Evolutionary conservation across 2,113 vertebrate species (phyloP), one percentile per base, ranked within the genome.

Genomic region (Rousettus leschenaultii): DNA sequence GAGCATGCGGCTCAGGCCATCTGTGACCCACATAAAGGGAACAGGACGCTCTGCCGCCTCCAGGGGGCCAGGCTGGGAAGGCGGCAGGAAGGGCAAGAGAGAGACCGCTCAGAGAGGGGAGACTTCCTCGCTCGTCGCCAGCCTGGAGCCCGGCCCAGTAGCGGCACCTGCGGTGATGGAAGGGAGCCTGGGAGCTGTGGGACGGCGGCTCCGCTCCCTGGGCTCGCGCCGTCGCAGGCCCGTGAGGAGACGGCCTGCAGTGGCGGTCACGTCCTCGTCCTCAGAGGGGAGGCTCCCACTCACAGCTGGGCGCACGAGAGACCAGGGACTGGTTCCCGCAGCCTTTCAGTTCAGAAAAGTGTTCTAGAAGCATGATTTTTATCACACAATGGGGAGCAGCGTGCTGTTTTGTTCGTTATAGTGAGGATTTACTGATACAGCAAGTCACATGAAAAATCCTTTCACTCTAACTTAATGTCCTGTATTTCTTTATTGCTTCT

Each of bases 11-110:
- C 95, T 97, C 96, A 77, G 96, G 96, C 98, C 98, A 98, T 98
- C 98, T 99, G 98, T 98, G 98, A 98, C 98, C 98, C 98, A 98
- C 80, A 98, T 98, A 98, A 84, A 88, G 73, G 51, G 97, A 98
- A 91, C 95, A 97, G 96, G 96, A 97, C 0, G 66, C 48, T 75
- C 91, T 53, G 57, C 51, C 96, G 97, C 97, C 97, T 97, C 92
- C 96, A 3, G 48, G 96, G 95, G 97, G 93, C 97, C 97, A 45
- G 89, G 83, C 66, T 77, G 53, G 45, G 97, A 93, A 86, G 95
- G 95, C 84, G 4, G 86, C 94, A 90, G 95, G 94, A 96, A 98
- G 97, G 97, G 96, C 97, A 96, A 68, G 90, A 84, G 90, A 84
- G 96, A 73, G 59, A 83, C 2, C 73, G 89, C 93, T 21, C 55